Evolutionary conservation across 2,797 vertebrate genomes (phyloP).

Genomic region (Telmatherina bonti): DNA sequence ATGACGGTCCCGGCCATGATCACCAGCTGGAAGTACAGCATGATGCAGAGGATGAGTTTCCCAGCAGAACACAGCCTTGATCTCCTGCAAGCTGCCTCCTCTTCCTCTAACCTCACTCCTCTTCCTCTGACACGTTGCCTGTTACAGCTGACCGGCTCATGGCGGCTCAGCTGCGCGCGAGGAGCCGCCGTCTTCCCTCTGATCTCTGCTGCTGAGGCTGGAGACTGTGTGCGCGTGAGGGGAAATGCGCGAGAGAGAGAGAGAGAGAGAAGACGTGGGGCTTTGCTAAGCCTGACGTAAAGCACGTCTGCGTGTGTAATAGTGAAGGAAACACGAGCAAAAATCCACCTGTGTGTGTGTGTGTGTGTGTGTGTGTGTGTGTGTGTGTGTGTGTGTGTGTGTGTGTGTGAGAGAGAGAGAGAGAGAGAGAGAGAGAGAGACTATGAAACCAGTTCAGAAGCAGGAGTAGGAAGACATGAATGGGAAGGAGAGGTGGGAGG

Average conservation of each 20-base stretch:
- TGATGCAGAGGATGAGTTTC: slow-evolving; percentile 69
- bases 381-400: too few species aligned
- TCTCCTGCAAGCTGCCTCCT: slow-evolving; percentile 46
- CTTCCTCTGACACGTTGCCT: slow-evolving; percentile 42
- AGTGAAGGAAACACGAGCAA: too few species aligned
- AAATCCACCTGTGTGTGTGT: too few species aligned
- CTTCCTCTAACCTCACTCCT: slow-evolving; percentile 19
- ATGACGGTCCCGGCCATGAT: slow-evolving; percentile 99
- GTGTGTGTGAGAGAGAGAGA: too few species aligned
- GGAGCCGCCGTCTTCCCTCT: slow-evolving; percentile 40
- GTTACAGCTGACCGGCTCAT: slow-evolving; percentile 63
- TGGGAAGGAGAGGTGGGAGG: background rate
- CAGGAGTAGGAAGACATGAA: too few species aligned
- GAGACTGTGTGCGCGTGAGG: slow-evolving; percentile 13
- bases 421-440: too few species aligned
- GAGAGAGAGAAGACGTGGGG: background rate
- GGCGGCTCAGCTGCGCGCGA: slow-evolving; percentile 49
- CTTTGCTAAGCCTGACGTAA: too few species aligned
- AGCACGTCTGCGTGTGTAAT: too few species aligned
- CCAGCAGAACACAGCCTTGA: too few species aligned
- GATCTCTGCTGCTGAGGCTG: slow-evolving; percentile 20
- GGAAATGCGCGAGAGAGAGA: slow-evolving; percentile 8
- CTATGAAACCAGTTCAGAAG: too few species aligned
- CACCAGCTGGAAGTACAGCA: slow-evolving; percentile 95
- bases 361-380: too few species aligned